Percentiles rank a stretch among this genome's conserved stretches.
Conservation (phyloP, 2,888 invertebrate species). For the Trachelus iudaicus region DNA sequence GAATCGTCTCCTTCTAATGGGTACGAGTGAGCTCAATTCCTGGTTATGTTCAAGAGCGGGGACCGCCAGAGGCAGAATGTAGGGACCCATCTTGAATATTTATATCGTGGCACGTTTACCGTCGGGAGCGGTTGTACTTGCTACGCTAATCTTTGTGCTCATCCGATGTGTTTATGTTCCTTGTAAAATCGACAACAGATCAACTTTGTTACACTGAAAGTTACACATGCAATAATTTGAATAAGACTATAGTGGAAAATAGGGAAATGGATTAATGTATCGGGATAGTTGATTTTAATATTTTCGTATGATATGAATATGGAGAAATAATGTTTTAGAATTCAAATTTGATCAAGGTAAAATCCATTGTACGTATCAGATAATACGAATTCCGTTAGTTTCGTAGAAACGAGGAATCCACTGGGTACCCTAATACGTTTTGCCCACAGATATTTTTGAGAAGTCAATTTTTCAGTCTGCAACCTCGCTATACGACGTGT, state of each 20-base stretch:
- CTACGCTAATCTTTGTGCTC: conserved; percentile 18
- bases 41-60: background rate
- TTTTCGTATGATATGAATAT: background rate
- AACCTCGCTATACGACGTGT: background rate
- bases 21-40: background rate
- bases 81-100: conserved; percentile 53
- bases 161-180: background rate
- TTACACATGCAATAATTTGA: background rate
- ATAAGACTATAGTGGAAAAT: background rate
- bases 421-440: background rate
- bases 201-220: background rate
- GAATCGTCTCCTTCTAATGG: background rate
- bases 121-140: conserved; percentile 7
- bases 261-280: background rate
- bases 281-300: background rate
- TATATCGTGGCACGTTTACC: conserved; percentile 43
- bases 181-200: background rate
- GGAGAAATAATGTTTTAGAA: background rate
- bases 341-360: background rate
- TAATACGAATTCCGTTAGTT: background rate
- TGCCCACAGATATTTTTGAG: background rate
- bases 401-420: background rate
- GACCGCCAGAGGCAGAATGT: conserved; percentile 15
- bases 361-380: background rate
- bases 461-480: conserved; percentile 2